Percentiles rank a stretch among this genome's conserved stretches.
phyloP scores from a whole-genome alignment of 2,888 invertebrate genomes.

The Oscheius sp. region DNA sequence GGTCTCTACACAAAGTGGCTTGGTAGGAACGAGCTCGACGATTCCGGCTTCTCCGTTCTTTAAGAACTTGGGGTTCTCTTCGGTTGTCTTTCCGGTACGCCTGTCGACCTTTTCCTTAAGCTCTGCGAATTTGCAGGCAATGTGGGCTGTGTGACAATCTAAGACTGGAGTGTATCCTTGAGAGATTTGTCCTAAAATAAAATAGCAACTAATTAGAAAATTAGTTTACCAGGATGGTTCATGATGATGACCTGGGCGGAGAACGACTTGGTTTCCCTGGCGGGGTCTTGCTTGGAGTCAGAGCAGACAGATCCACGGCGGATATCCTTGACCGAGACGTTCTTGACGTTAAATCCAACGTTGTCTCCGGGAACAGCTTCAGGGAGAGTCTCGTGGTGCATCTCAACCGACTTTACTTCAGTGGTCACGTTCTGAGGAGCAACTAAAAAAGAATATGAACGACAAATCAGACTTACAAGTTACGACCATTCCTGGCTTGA shows the following conservation, averaged over 20 bases:
- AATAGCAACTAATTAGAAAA: too few relatives aligned
- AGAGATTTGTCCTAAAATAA: constrained; percentile 96
- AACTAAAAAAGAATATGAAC: too few relatives aligned
- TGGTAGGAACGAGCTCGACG: constrained; percentile 87
- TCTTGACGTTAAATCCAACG: constrained; percentile 99
- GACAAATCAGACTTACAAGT: too few relatives aligned
- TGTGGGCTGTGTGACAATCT: constrained; percentile 99
- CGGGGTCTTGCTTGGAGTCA: constrained; percentile 95
- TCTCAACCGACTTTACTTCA: constrained; percentile 99
- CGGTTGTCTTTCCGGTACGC: constrained; percentile 84
- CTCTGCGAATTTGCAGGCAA: constrained; percentile 98
- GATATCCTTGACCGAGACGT: constrained; percentile 99
- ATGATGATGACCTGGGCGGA: constrained; percentile 97
- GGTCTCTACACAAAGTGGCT: constrained; percentile 97
- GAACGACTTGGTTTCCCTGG: constrained; percentile 91
- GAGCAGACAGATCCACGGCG: constrained; percentile 98
- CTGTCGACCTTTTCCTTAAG: constrained; percentile 95
- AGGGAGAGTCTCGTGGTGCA: constrained; percentile 97
- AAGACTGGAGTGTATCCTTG: constrained; percentile 98
- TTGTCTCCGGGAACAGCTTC: constrained; percentile 84
- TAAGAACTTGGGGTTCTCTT: constrained; percentile 78
- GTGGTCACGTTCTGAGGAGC: constrained; percentile 95
- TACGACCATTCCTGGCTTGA: constrained; percentile 92
- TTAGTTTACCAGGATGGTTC: constrained; percentile 99
- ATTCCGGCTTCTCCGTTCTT: constrained; percentile 97